A percentile compares a stretch with the other conserved stretches of the same genome.
Evolutionary conservation across 2,797 vertebrate species (phyloP).

Genomic region (Micrastur ruficollis): DNA sequence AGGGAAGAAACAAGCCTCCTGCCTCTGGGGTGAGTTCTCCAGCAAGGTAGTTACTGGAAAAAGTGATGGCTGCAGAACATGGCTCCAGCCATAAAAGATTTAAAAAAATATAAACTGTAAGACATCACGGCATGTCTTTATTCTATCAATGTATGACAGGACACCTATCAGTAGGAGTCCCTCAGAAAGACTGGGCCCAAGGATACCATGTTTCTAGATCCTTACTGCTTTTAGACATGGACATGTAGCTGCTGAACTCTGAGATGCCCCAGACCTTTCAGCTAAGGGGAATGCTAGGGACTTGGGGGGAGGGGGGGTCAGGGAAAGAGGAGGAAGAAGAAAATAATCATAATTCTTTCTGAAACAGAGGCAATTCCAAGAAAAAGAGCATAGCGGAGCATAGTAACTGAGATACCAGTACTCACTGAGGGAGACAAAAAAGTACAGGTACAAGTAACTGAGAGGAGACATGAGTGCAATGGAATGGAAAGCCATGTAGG

Average conservation of each 20-base stretch:
- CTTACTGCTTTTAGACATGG: background rate
- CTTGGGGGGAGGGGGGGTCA: fast-evolving
- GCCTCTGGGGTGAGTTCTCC: background rate
- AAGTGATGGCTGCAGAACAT: background rate
- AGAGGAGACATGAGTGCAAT: background rate
- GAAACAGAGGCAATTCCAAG: background rate
- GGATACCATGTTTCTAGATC: background rate
- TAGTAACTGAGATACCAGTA: background rate
- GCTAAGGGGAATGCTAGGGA: background rate
- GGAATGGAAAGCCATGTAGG: background rate
- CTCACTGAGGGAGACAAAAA: background rate
- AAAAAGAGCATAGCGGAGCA: background rate
- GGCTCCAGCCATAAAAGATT: background rate
- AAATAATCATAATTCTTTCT: background rate
- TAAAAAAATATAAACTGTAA: background rate
- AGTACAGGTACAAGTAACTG: background rate
- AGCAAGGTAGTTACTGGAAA: background rate
- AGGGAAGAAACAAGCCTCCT: background rate
- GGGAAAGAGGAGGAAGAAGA: background rate
- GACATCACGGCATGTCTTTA: background rate
- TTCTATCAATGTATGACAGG: background rate
- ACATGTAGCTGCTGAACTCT: background rate
- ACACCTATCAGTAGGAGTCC: background rate
- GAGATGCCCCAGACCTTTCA: background rate
- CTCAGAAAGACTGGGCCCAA: background rate